Evolutionary conservation across 2,888 invertebrate genomes (phyloP).

Genomic region (Lucinisca nassula): DNA sequence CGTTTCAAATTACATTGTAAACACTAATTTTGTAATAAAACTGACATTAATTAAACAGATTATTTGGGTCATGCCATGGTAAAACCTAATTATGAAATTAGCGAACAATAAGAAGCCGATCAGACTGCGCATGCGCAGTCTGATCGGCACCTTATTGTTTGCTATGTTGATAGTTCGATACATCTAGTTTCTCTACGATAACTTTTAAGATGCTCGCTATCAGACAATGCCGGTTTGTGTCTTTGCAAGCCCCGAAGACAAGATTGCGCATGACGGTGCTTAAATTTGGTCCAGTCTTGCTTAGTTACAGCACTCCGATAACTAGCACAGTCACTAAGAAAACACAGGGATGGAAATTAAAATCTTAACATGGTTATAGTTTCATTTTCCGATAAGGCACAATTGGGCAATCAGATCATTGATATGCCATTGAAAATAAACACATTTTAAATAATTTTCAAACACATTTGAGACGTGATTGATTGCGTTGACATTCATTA

Average conservation of each 20-base stretch:
- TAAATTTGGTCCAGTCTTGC: slow-evolving; percentile 51
- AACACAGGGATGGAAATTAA: slow-evolving; percentile 63
- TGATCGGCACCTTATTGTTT: too few species aligned
- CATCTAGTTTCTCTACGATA: too few species aligned
- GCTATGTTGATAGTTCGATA: too few species aligned
- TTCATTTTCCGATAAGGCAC: slow-evolving; percentile 65
- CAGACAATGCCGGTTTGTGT: too few species aligned
- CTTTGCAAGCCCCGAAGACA: too few species aligned
- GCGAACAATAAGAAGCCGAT: too few species aligned
- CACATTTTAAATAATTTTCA: slow-evolving; percentile 74
- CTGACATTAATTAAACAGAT: slow-evolving; percentile 53
- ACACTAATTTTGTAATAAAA: slow-evolving; percentile 60
- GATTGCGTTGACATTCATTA: slow-evolving; percentile 64
- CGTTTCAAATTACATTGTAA: slow-evolving; percentile 58
- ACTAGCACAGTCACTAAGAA: slow-evolving; percentile 36
- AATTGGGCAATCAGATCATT: slow-evolving; percentile 49
- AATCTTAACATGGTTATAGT: slow-evolving; percentile 64
- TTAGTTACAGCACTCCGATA: slow-evolving; percentile 49
- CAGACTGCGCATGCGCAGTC: too few species aligned
- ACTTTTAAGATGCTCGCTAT: too few species aligned
- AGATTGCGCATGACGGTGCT: too few species aligned
- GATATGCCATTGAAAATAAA: slow-evolving; percentile 72
- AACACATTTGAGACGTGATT: slow-evolving; percentile 71
- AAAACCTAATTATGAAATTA: too few species aligned
- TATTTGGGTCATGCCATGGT: too few species aligned